phyloP scores from a whole-genome alignment of 2,888 invertebrate species.

The Drosophila colorata region DNA sequence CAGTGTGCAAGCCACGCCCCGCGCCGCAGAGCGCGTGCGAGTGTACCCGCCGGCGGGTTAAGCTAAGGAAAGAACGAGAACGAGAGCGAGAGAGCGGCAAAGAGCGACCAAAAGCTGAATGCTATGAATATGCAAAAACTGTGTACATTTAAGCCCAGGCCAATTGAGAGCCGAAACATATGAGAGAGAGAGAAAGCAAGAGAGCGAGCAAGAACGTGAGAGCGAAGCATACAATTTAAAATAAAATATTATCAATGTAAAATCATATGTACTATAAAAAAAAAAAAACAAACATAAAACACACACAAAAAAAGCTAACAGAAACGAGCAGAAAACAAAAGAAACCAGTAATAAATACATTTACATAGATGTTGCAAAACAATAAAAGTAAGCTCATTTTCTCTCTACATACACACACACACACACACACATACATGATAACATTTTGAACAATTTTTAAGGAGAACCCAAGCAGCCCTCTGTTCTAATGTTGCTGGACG shows the following conservation, averaged over 20 bases:
- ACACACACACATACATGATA: not conserved
- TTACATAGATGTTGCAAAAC: constrained; percentile 78
- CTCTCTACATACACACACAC: no score
- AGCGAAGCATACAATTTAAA: constrained; percentile 55
- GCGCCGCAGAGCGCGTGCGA: constrained; percentile 43
- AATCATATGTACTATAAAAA: constrained; percentile 73
- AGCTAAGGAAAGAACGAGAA: constrained; percentile 26
- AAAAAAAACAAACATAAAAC: constrained; percentile 28
- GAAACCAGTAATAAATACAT: constrained; percentile 67
- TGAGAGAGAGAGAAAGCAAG: constrained; percentile 16
- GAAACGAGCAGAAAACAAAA: constrained; percentile 34
- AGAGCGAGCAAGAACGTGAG: constrained; percentile 5
- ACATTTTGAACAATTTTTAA: not conserved
- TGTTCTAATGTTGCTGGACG: constrained; percentile 79
- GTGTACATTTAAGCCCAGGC: constrained; percentile 36
- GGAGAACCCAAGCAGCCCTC: constrained; percentile 30
- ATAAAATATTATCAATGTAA: constrained; percentile 76
- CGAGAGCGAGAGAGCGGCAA: constrained; percentile 5
- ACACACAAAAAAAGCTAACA: constrained; percentile 30
- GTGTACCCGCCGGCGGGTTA: constrained; percentile 79
- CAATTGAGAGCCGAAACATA: constrained; percentile 10
- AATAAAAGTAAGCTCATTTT: not conserved
- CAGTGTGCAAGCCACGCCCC: constrained; percentile 64
- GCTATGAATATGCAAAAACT: constrained; percentile 41
- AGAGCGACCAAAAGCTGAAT: constrained; percentile 45